Conservation (phyloP, 53 echinoderm and acorn worm species). For the Echinarachnius parma region DNA sequence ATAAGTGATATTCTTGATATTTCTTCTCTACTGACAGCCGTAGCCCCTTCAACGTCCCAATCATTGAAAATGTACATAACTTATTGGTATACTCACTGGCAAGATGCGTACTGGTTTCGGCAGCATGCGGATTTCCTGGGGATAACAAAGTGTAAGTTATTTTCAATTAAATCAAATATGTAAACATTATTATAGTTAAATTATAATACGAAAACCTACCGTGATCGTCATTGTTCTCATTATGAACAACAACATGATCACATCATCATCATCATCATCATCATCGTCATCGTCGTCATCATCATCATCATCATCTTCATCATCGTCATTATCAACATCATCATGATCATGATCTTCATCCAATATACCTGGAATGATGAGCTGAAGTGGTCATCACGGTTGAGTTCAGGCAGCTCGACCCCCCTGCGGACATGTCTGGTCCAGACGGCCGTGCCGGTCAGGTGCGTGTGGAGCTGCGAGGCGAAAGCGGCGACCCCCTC, state of each 20-base stretch:
- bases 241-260: not conserved
- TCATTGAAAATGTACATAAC: too few species aligned
- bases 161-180: too few species aligned
- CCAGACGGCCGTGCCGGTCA: slow-evolving; percentile 69
- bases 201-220: too few species aligned
- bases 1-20: too few species aligned
- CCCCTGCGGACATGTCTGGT: slow-evolving; percentile 79
- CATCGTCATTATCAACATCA: too few species aligned
- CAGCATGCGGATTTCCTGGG: slow-evolving; percentile 62
- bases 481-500: slow-evolving; percentile 72
- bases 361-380: slow-evolving; percentile 79
- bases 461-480: slow-evolving; percentile 84
- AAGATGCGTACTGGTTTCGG: slow-evolving; percentile 48
- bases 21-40: too few species aligned
- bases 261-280: slow-evolving; percentile 1
- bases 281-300: not conserved
- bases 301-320: slow-evolving; percentile 15
- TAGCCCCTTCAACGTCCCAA: too few species aligned
- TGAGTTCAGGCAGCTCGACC: slow-evolving; percentile 58
- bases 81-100: slow-evolving; percentile 57
- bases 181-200: too few species aligned
- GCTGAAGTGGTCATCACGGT: slow-evolving; percentile 73
- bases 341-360: too few species aligned
- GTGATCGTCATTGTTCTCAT: slow-evolving; percentile 1
- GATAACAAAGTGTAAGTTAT: not conserved